phyloP scores from a whole-genome alignment of 2,113 vertebrate species.

The Oryzias javanicus region DNA sequence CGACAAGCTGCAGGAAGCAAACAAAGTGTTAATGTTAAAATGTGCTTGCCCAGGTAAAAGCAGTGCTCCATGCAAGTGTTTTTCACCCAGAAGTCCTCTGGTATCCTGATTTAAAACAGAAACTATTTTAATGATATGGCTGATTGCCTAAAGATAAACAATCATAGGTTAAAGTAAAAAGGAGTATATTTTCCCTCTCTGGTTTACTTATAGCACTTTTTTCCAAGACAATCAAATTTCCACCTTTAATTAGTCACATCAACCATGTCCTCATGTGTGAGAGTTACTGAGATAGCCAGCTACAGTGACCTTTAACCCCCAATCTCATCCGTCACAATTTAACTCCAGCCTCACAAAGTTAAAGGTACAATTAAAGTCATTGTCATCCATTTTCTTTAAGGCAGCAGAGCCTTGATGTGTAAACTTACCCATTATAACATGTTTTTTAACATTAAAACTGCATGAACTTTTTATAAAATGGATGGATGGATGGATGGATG shows the following conservation, averaged over 20 bases:
- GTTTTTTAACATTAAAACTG: too few relatives aligned
- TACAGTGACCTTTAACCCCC: too few relatives aligned
- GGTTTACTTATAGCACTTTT: constrained; percentile 42
- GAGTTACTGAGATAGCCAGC: neutral
- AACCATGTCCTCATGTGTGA: neutral
- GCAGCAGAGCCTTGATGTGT: too few relatives aligned
- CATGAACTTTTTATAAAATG: too few relatives aligned
- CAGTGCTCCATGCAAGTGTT: neutral
- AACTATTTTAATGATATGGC: constrained; percentile 3
- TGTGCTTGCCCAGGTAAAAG: neutral
- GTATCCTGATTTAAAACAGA: constrained; percentile 1
- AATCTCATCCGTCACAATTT: too few relatives aligned
- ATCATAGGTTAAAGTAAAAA: constrained; percentile 1
- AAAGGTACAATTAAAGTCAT: too few relatives aligned
- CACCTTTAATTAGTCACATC: constrained; percentile 28
- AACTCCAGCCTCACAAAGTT: too few relatives aligned
- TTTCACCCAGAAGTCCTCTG: neutral
- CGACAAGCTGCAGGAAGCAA: neutral
- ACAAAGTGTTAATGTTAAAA: neutral
- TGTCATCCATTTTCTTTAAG: too few relatives aligned
- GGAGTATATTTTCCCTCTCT: neutral
- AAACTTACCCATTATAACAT: too few relatives aligned
- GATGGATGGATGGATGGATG: too few relatives aligned
- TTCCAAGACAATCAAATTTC: constrained; percentile 40
- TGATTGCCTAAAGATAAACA: constrained; percentile 5